Evolutionary conservation across 2,113 vertebrate genomes (phyloP).

Genomic region (Tretioscincus oriximinensis): DNA sequence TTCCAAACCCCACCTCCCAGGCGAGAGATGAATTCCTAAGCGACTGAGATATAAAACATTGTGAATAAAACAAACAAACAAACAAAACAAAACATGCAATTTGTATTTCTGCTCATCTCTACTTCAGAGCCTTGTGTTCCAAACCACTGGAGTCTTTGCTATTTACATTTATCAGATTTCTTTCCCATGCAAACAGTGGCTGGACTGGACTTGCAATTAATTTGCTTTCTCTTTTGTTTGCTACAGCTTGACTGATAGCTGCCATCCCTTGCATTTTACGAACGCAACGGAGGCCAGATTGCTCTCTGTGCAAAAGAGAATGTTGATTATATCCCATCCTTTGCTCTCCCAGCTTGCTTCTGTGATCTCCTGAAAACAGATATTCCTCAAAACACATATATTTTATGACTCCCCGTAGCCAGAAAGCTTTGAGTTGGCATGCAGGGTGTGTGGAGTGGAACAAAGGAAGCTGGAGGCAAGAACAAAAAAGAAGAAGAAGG

Average conservation of each 20-base stretch:
- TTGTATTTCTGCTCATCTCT: no score
- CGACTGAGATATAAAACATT: no score
- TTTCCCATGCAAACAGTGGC: neutral
- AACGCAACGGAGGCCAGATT: neutral
- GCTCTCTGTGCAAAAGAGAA: conserved; percentile 20
- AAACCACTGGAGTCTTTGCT: no score
- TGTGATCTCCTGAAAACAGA: conserved; percentile 12
- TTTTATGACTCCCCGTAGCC: neutral
- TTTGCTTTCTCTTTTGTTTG: neutral
- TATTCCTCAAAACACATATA: conserved; percentile 8
- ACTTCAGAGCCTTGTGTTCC: no score
- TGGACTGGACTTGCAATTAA: neutral
- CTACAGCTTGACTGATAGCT: neutral
- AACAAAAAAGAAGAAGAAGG: neutral
- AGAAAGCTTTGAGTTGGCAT: conserved; percentile 24
- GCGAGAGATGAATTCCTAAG: no score
- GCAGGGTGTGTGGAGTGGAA: conserved; percentile 16
- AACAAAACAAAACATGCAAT: no score
- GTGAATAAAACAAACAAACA: no score
- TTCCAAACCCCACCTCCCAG: no score
- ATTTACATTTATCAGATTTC: neutral
- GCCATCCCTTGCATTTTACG: neutral
- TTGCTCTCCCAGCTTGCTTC: neutral
- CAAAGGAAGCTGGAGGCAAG: conserved; percentile 20
- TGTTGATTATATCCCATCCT: neutral